Conservation (phyloP, 1,140 invertebrate genomes). For the Papilio glaucus region DNA sequence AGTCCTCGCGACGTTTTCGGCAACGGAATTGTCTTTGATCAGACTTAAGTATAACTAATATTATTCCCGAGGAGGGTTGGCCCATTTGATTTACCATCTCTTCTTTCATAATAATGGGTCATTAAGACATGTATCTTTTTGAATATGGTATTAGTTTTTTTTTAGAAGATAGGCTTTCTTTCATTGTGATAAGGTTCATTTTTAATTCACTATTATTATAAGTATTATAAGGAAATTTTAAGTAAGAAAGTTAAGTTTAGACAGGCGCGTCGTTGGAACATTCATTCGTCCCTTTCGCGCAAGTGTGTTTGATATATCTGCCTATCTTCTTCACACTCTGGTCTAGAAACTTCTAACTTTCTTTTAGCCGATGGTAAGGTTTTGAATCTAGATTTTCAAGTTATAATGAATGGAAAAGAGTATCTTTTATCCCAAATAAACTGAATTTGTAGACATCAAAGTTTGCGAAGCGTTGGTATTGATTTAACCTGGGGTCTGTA, state of each 20-base stretch:
- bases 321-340: background rate
- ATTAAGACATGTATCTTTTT: no score
- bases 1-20: no score
- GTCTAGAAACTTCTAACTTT: constrained; percentile 2
- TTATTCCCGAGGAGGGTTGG: no score
- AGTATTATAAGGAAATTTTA: background rate
- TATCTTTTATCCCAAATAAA: no score
- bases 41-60: no score
- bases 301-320: background rate
- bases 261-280: background rate
- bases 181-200: background rate
- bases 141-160: no score
- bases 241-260: constrained; percentile 2
- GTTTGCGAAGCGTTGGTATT: no score
- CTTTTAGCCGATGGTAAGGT: background rate
- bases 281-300: background rate
- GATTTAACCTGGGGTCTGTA: no score
- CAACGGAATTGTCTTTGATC: no score
- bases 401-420: background rate
- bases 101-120: no score
- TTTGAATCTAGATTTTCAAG: background rate
- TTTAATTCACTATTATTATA: background rate
- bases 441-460: no score
- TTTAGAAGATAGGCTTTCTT: background rate
- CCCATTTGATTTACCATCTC: no score